Evolutionary conservation across 2,797 vertebrate genomes (phyloP), one percentile per base, ranked within the genome.

Genomic region (Iguana delicatissima): DNA sequence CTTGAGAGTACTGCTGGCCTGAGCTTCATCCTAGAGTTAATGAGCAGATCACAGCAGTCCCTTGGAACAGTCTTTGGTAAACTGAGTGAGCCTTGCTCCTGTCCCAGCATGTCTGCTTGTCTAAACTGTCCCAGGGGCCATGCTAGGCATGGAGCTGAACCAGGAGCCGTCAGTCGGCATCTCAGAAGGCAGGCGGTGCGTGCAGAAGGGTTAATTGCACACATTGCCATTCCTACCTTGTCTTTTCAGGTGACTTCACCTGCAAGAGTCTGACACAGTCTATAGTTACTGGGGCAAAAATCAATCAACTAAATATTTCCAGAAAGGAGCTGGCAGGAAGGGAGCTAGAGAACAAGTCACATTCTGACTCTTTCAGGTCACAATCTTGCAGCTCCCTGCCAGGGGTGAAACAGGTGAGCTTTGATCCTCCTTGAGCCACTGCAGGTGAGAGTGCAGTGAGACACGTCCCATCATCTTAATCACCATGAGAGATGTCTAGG

Each of bases 401-500:
- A 72, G 72, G 88, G 81, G 16, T 0, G 50, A 91, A 80, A 80
- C 91, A 94, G 94, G 94, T 90, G 94, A 95, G 90, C 91, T 85
- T 72, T 0, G 74, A 9, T 77, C 77, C 89, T 18, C 55, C 86
- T 80, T 0, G 16, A 93, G 94, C 92, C 77, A 91, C 8, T 0
- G 93, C 95, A 97, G 97, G 95, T 96, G 96, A 97, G 93, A 80
- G 95, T 83, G 84, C 69, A 57, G 89, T 35, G 76, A 26, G 0
- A 38, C 88, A 92, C 93, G 90, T 96, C 95, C 95, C 93, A 91
- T 93, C 89, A 94, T 12, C 83, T 95, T 96, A 95, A 96, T 97
- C 97, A 96, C 67, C 94, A 92, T 90, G 96, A 95, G 97, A 96
- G 96, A 96, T 86, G 96, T 93, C 97, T 96, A 93, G 96, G 95